These are phyloP conservation scores for Hyperoplus immaculatus DNA, from an alignment of 2,797 vertebrate genomes.

Conservation along the genomic window DNA sequence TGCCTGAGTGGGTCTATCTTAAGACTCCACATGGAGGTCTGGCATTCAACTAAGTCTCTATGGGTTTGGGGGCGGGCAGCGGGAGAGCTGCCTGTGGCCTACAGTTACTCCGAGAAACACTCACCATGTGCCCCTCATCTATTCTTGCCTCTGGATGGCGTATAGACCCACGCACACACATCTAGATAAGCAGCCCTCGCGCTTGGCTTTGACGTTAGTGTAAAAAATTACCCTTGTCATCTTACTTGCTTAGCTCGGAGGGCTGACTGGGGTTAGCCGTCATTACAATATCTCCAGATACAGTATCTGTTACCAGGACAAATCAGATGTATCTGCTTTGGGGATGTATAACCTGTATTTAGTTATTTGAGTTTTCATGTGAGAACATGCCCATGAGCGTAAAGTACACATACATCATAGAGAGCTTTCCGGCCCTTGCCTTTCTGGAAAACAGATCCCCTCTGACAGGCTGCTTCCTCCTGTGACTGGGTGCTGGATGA, in stretches of 20 bases:
- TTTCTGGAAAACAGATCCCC: slow-evolving; percentile 33
- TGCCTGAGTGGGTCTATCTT: slow-evolving; percentile 84
- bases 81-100: slow-evolving; percentile 76
- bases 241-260: slow-evolving; percentile 18
- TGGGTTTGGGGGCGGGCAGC: slow-evolving; percentile 76
- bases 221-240: slow-evolving; percentile 45
- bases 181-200: slow-evolving; percentile 71
- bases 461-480: slow-evolving; percentile 66
- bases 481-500: slow-evolving; percentile 57
- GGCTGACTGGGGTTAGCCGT: slow-evolving; percentile 21
- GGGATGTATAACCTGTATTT: not conserved
- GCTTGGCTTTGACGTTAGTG: slow-evolving; percentile 62
- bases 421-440: slow-evolving; percentile 33
- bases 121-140: slow-evolving; percentile 70
- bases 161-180: slow-evolving; percentile 43
- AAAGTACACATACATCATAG: not conserved
- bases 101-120: slow-evolving; percentile 75
- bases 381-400: not conserved
- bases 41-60: slow-evolving; percentile 82
- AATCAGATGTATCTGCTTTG: slow-evolving; percentile 8
- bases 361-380: not conserved
- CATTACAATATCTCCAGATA: slow-evolving; percentile 19
- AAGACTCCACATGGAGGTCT: slow-evolving; percentile 85
- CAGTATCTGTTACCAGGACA: slow-evolving; percentile 23
- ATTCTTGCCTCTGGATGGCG: slow-evolving; percentile 74